A percentile compares a stretch with the other conserved stretches of the same genome.
Evolutionary conservation across 2,113 vertebrate genomes (phyloP).

Genomic region (Sinosuthora webbiana): DNA sequence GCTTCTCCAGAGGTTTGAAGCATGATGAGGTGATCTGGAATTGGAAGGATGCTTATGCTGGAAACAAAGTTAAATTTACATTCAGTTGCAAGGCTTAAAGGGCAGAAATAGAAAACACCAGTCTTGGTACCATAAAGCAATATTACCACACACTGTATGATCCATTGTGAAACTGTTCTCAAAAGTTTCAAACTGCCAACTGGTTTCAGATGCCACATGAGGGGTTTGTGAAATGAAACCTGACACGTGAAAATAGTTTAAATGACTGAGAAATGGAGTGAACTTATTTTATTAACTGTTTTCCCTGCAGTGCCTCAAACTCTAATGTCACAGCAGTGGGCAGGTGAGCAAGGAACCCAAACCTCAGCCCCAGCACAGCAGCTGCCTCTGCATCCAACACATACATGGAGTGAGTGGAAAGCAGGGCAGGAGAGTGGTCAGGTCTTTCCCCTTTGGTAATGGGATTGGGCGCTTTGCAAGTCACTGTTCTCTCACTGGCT

Average conservation of each 20-base stretch:
- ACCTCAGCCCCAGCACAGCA: background rate
- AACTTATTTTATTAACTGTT: background rate
- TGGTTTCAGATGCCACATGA: background rate
- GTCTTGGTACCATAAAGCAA: background rate
- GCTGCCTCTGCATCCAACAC: background rate
- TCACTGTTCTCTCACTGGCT: background rate
- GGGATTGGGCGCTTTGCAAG: background rate
- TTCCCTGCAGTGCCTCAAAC: background rate
- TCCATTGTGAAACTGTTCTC: slow-evolving; percentile 15
- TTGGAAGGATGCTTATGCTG: background rate
- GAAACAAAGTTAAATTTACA: background rate
- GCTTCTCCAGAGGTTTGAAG: background rate
- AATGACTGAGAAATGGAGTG: background rate
- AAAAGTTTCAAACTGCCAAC: slow-evolving; percentile 5
- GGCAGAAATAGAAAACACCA: background rate
- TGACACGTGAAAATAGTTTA: background rate
- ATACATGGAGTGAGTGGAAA: accelerated
- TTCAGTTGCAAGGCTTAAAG: background rate
- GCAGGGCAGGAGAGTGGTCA: background rate
- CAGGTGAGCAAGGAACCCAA: background rate
- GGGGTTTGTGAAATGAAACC: background rate
- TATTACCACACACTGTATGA: background rate
- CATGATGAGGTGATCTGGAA: background rate
- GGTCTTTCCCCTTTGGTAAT: background rate
- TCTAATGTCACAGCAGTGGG: background rate